Base-by-base conservation (phyloP, 2,113 vertebrate genomes). In the Pelmatolapia mariae region DNA sequence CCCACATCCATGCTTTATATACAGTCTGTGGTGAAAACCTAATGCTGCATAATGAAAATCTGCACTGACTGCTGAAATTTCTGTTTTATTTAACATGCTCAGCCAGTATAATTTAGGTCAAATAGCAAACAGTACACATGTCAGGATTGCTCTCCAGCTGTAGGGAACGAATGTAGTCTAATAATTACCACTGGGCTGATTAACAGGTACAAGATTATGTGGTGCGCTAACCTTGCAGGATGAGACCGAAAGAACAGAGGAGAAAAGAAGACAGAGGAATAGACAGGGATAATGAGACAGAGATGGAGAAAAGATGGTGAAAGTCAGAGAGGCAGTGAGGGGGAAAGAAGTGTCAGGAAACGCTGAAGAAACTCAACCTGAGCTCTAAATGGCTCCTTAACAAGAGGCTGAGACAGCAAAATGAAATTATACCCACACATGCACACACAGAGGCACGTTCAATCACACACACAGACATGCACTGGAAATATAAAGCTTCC, bases 381-480 rank as follows among this genome's bases (percentile, higher is more conserved):
- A 93, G 94, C 86, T 92, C 86, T 90, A 95, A 94, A 95, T 92
- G 92, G 91, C 81, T 91, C 81, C 86, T 86, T 94, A 95, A 93
- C 92, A 92, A 91, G 91, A 92, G 86, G 86, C 93, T 92, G 91
- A 94, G 93, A 87, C 83, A 86, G 92, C 88, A 86, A 93, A 92
- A 93, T 94, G 66, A 93, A 94, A 94, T 95, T 90, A 93, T 83
- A 92, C 31, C 80, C 85, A 26, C 43, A 45, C 84, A 12, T 80
- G 18, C 61, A 36, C 61, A 12, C 31, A 66, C 61, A 66, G 31
- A 66, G 59, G 59, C 31, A 80, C 56, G 83, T 43, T 29, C 85
- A 78, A 4, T 61, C 40, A 38, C 47, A 80, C 47, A 71, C 22
- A 8, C 15, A 79, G 5, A 29, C 50, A 79, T 52, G 15, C 81